These are phyloP conservation scores for Sminthurinus signatus DNA, from an alignment of 1,140 invertebrate species.

Conservation along the genomic window DNA sequence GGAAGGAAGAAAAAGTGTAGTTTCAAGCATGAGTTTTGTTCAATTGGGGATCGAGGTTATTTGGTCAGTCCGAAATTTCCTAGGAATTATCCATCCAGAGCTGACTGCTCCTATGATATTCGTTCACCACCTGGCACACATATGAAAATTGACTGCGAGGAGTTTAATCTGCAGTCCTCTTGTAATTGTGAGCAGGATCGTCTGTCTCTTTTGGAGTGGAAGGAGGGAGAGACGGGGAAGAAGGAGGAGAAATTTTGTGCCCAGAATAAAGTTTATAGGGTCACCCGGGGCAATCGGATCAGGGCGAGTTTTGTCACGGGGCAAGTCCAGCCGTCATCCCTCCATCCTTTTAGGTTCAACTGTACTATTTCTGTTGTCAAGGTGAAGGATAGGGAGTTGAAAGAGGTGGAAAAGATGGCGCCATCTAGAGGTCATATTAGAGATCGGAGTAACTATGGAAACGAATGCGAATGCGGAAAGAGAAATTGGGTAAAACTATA, in stretches of 20 bases:
- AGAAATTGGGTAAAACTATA: neutral
- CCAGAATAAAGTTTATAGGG: neutral
- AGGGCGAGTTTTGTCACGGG: neutral
- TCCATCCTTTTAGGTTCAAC: neutral
- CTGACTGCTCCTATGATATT: conserved; percentile 18
- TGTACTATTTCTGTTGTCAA: neutral
- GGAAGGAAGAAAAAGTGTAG: too few species aligned
- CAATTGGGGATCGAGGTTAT: neutral
- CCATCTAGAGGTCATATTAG: neutral
- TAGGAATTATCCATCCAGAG: conserved; percentile 16
- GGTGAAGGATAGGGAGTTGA: neutral
- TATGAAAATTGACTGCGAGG: conserved; percentile 17
- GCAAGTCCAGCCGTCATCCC: neutral
- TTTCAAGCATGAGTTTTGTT: neutral
- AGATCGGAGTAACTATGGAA: neutral
- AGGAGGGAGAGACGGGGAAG: neutral
- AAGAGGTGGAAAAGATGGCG: neutral
- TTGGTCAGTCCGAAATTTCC: conserved; percentile 15
- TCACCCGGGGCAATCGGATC: neutral
- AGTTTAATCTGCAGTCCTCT: conserved; percentile 28
- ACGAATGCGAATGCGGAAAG: neutral
- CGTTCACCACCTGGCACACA: conserved; percentile 16
- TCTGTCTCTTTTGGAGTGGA: too few species aligned
- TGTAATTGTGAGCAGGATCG: neutral
- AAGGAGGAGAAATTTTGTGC: neutral